A percentile compares a stretch with the other conserved stretches of the same genome.
phyloP scores from a whole-genome alignment of 2,113 vertebrate genomes.

The Anser cygnoides region DNA sequence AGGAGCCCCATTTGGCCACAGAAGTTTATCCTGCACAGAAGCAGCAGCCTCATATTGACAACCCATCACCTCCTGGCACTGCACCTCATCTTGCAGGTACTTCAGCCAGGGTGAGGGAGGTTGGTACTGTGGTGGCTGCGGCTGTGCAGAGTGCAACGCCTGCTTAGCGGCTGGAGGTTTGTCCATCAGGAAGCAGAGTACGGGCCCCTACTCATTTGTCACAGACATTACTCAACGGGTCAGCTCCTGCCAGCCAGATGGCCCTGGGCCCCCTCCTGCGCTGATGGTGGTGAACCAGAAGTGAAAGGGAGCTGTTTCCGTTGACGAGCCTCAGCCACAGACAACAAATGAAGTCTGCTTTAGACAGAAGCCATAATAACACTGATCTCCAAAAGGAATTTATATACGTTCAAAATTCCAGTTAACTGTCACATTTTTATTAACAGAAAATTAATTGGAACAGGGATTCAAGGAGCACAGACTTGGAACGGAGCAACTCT shows the following conservation, averaged over 20 bases:
- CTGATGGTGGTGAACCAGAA: neutral
- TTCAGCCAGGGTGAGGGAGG: neutral
- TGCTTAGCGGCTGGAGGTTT: neutral
- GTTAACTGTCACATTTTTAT: neutral
- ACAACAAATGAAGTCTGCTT: rapidly evolving
- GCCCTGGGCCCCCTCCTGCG: neutral
- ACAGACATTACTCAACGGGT: rapidly evolving
- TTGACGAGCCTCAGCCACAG: rapidly evolving
- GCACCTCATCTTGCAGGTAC: neutral
- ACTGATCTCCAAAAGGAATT: neutral
- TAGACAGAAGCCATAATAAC: neutral
- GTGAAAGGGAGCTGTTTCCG: neutral
- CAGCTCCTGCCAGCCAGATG: neutral
- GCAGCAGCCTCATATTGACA: neutral
- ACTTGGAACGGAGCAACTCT: neutral
- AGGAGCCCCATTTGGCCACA: neutral
- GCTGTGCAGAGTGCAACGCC: neutral
- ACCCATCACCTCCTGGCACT: neutral
- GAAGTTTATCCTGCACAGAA: neutral
- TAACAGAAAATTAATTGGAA: neutral
- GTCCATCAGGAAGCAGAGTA: neutral
- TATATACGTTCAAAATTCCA: neutral
- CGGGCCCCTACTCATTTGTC: neutral
- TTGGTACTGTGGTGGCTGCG: neutral
- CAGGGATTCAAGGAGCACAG: neutral